phyloP scores from a whole-genome alignment of 2,113 vertebrate genomes.

The Gymnarchus niloticus region DNA sequence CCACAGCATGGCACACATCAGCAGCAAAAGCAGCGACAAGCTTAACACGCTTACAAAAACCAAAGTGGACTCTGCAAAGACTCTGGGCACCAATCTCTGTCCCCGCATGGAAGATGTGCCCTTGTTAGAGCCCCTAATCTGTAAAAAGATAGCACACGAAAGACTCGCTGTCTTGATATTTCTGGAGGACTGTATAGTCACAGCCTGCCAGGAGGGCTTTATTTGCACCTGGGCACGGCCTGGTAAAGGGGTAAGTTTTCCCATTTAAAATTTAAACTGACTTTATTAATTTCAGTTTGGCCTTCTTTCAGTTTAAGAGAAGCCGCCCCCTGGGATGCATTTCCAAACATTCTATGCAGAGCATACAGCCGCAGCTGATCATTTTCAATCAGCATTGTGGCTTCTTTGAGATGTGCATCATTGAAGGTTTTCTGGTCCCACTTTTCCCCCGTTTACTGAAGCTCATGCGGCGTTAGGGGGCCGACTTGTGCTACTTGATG shows the following conservation, averaged over 20 bases:
- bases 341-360: slow-evolving; percentile 7
- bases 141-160: slow-evolving; percentile 98
- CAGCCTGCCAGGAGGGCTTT: slow-evolving; percentile 99
- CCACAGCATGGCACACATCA: slow-evolving; percentile 99
- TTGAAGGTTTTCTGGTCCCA: background rate
- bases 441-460: background rate
- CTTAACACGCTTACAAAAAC: slow-evolving; percentile 82
- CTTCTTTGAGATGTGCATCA: background rate
- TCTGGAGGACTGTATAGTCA: slow-evolving; percentile 99
- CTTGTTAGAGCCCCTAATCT: slow-evolving; percentile 94
- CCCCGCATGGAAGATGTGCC: slow-evolving; percentile 97
- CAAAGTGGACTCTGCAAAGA: slow-evolving; percentile 87
- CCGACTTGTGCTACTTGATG: background rate
- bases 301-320: background rate
- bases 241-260: slow-evolving; percentile 95
- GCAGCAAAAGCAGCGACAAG: slow-evolving; percentile 99
- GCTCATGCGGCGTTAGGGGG: background rate
- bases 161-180: slow-evolving; percentile 98
- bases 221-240: slow-evolving; percentile 99
- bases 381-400: background rate
- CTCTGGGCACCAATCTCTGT: slow-evolving; percentile 87
- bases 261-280: background rate
- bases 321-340: background rate
- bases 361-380: background rate
- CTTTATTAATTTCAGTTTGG: background rate